Conservation (phyloP, 2,113 vertebrate genomes). For the Gobiocypris rarus region DNA sequence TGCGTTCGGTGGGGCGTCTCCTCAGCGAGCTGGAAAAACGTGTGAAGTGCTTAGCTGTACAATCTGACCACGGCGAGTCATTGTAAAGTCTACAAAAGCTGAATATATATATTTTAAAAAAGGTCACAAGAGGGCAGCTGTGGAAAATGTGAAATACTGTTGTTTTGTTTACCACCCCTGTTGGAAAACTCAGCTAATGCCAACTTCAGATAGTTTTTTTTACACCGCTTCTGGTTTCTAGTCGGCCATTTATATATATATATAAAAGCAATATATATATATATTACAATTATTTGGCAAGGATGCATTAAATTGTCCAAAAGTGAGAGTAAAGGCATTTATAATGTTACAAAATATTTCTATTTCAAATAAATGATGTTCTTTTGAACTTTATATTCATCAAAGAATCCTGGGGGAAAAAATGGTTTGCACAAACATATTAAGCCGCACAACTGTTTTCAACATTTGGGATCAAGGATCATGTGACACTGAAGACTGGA, state of each 20-base stretch:
- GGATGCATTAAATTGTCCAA: not conserved
- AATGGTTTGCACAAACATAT: not conserved
- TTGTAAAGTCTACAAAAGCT: conserved; percentile 19
- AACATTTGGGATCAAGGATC: not conserved
- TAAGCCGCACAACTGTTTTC: not conserved
- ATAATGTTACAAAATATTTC: not conserved
- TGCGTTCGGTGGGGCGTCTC: not conserved
- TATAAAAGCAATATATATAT: no score
- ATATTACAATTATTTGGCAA: not conserved
- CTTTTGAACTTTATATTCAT: no score
- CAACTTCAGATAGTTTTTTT: not conserved
- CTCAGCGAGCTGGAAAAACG: not conserved
- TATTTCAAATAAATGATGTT: no score
- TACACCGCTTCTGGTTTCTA: not conserved
- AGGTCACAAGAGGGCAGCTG: not conserved
- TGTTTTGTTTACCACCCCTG: not conserved
- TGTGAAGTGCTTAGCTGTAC: not conserved
- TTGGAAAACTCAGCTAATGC: not conserved
- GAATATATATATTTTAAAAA: not conserved
- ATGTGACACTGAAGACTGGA: not conserved
- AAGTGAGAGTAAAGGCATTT: not conserved
- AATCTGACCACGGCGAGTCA: not conserved
- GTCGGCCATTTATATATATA: not conserved
- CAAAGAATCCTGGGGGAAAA: not conserved
- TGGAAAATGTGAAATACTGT: not conserved